Conservation (phyloP, 1,140 invertebrate genomes). For the Drosophila biarmipes region DNA sequence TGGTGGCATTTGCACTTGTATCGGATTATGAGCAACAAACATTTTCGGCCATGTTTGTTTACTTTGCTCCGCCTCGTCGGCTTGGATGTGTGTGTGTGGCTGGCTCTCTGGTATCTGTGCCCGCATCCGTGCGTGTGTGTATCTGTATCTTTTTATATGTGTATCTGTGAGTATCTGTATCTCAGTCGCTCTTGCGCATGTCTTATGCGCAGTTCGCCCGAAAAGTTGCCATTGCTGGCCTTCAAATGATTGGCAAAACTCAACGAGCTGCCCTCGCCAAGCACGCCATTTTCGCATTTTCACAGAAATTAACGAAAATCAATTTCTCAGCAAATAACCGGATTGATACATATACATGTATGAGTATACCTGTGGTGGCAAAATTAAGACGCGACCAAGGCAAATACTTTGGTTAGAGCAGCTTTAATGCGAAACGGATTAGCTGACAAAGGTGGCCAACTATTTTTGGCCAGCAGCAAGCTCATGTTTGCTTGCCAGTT, state of each 20-base stretch:
- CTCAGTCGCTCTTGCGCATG: slow-evolving; percentile 78
- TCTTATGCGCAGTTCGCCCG: slow-evolving; percentile 63
- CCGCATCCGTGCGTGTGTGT: slow-evolving; percentile 30
- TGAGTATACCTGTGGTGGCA: slow-evolving; percentile 16
- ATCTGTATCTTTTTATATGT: slow-evolving; percentile 25
- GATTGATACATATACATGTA: background rate
- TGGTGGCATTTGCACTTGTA: slow-evolving; percentile 75
- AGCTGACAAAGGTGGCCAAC: slow-evolving; percentile 13
- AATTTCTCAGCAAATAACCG: slow-evolving; percentile 55
- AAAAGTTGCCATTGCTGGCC: slow-evolving; percentile 24
- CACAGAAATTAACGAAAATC: slow-evolving; percentile 66
- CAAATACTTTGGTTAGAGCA: slow-evolving; percentile 37
- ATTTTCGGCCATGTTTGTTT: slow-evolving; percentile 84
- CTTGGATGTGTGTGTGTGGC: slow-evolving; percentile 58
- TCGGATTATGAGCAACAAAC: slow-evolving; percentile 83
- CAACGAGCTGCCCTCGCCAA: slow-evolving; percentile 33
- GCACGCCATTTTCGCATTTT: slow-evolving; percentile 68
- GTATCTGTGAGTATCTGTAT: slow-evolving; percentile 55
- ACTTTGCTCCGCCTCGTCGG: slow-evolving; percentile 82
- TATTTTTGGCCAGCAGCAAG: slow-evolving; percentile 14
- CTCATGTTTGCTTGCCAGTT: background rate
- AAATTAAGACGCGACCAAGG: slow-evolving; percentile 42
- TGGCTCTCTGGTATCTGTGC: slow-evolving; percentile 58
- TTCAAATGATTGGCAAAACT: slow-evolving; percentile 2
- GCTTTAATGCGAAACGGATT: slow-evolving; percentile 45